Evolutionary conservation across 1,140 invertebrate species (phyloP).

Genomic region (Camponotus floridanus): DNA sequence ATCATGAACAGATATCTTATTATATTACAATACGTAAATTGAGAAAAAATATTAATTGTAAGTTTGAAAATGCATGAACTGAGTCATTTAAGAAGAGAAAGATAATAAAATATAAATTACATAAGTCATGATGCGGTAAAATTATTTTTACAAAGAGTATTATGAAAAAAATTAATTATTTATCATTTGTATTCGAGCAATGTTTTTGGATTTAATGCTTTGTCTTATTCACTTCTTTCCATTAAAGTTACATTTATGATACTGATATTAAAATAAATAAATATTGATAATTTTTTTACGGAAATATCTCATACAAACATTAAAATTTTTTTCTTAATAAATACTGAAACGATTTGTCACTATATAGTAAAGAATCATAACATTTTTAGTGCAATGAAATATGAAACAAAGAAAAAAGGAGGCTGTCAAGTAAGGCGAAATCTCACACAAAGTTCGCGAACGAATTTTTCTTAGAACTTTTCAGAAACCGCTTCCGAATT

Average conservation of each 20-base stretch:
- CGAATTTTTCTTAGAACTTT: conserved; percentile 75
- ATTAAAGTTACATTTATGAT: neutral
- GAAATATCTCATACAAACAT: conserved; percentile 1
- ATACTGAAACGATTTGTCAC: conserved; percentile 33
- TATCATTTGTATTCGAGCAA: neutral
- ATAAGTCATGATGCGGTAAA: neutral
- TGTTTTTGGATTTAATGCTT: neutral
- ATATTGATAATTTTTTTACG: neutral
- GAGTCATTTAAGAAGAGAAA: neutral
- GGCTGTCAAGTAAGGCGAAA: conserved; percentile 72
- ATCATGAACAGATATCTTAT: neutral
- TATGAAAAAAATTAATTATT: neutral
- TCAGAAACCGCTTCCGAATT: conserved; percentile 69
- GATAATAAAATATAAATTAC: neutral
- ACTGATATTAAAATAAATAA: neutral
- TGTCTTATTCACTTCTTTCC: neutral
- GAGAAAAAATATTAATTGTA: neutral
- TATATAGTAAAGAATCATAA: neutral
- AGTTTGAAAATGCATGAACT: neutral
- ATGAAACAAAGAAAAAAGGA: conserved; percentile 51
- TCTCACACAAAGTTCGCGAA: conserved; percentile 73
- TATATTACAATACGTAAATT: neutral
- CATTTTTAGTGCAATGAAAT: neutral
- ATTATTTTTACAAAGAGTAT: neutral
- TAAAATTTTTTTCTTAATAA: neutral